phyloP scores from a whole-genome alignment of 1,140 invertebrate species.

The Camponotus vicinus region DNA sequence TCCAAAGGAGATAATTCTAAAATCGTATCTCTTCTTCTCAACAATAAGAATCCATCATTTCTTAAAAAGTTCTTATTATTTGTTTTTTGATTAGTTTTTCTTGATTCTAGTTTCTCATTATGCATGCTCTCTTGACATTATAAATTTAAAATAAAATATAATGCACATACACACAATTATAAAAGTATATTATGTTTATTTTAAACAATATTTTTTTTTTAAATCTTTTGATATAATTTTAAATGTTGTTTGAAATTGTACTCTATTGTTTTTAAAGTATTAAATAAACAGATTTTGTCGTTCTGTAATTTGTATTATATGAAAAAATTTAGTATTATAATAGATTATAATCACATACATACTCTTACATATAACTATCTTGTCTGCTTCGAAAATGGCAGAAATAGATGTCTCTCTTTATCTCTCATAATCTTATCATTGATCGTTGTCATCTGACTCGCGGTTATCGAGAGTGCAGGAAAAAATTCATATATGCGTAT shows the following conservation, averaged over 20 bases:
- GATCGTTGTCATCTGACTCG: conserved; percentile 44
- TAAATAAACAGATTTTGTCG: background rate
- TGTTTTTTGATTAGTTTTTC: background rate
- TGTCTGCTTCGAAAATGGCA: conserved; percentile 22
- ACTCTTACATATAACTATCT: background rate
- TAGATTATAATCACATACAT: background rate
- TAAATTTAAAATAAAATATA: background rate
- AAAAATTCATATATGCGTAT: conserved; percentile 9
- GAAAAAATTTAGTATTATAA: conserved; percentile 16
- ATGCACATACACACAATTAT: too few species aligned
- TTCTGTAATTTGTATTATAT: background rate
- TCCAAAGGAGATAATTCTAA: background rate
- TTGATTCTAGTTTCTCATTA: background rate
- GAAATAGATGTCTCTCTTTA: conserved; percentile 48
- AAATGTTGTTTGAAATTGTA: background rate
- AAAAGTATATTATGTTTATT: background rate
- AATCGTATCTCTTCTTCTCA: background rate
- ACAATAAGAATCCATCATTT: background rate
- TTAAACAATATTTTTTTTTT: background rate
- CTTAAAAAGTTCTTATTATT: background rate
- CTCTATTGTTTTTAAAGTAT: background rate
- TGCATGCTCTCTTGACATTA: background rate
- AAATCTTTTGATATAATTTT: background rate
- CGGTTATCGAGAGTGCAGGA: conserved; percentile 33
- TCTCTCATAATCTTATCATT: conserved; percentile 55